These are phyloP conservation scores for Hydrolagus affinis DNA, from an alignment of 2,113 vertebrate species.

Conservation along the genomic window DNA sequence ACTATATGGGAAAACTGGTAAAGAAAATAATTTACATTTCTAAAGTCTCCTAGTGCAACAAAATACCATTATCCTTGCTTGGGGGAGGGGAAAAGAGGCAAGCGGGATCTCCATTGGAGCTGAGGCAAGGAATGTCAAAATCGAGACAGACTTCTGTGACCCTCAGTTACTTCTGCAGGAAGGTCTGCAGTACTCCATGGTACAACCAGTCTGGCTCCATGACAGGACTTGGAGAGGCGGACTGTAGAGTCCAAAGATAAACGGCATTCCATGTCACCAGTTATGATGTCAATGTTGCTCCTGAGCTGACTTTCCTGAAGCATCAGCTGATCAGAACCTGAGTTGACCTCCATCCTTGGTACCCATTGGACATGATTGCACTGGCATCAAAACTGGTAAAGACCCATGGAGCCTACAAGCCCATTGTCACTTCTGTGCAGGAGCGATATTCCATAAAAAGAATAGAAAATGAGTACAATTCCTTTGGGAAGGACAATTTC, in stretches of 20 bases:
- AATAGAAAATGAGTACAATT: neutral
- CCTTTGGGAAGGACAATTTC: neutral
- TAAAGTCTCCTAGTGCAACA: no score
- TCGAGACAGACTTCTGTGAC: no score
- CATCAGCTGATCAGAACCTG: neutral
- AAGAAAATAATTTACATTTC: no score
- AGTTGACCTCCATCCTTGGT: neutral
- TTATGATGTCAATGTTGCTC: neutral
- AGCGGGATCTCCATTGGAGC: no score
- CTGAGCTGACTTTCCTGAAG: neutral
- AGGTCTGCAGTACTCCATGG: no score
- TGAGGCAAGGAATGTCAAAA: no score
- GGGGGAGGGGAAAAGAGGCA: no score
- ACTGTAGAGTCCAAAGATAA: neutral
- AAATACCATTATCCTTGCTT: no score
- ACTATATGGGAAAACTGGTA: no score
- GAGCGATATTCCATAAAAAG: neutral
- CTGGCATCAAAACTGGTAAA: neutral
- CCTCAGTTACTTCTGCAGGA: no score
- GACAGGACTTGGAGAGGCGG: no score
- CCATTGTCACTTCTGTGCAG: neutral
- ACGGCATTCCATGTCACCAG: neutral
- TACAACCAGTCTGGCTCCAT: no score
- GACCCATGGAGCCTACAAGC: neutral
- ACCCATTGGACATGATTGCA: neutral